A percentile compares a stretch with the other conserved stretches of the same genome.
phyloP scores from a whole-genome alignment of 2,888 invertebrate genomes.

The Oasisia sp. region DNA sequence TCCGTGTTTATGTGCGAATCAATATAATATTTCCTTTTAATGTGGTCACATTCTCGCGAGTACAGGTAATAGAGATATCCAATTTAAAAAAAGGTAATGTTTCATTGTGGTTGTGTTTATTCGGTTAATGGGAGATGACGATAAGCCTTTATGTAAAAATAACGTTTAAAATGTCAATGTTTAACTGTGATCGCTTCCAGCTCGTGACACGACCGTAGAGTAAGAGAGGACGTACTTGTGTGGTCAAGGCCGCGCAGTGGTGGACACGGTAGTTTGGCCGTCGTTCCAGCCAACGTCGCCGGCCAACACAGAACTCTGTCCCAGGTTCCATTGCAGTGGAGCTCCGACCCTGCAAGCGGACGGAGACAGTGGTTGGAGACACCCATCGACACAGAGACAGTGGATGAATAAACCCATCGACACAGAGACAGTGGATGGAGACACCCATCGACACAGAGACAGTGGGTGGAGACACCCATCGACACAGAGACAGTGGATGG shows the following conservation, averaged over 20 bases:
- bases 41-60: neutral
- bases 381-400: too few relatives aligned
- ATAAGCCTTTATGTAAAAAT: too few relatives aligned
- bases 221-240: conserved; percentile 73
- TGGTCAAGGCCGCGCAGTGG: conserved; percentile 78
- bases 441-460: too few relatives aligned
- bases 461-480: too few relatives aligned
- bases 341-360: conserved; percentile 30
- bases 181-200: too few relatives aligned
- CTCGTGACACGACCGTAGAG: neutral
- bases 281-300: conserved; percentile 78
- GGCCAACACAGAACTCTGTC: conserved; percentile 90
- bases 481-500: too few relatives aligned
- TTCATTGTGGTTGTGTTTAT: neutral
- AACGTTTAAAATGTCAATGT: too few relatives aligned
- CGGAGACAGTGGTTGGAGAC: neutral
- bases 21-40: neutral
- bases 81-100: neutral
- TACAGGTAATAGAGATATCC: neutral
- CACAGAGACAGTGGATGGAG: too few relatives aligned
- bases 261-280: conserved; percentile 79
- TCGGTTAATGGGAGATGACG: neutral
- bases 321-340: conserved; percentile 73
- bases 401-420: too few relatives aligned
- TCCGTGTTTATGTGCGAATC: neutral